Conservation (phyloP, 37 sponge, comb jelly and placozoan genomes). For the Oscarella lobularis region DNA sequence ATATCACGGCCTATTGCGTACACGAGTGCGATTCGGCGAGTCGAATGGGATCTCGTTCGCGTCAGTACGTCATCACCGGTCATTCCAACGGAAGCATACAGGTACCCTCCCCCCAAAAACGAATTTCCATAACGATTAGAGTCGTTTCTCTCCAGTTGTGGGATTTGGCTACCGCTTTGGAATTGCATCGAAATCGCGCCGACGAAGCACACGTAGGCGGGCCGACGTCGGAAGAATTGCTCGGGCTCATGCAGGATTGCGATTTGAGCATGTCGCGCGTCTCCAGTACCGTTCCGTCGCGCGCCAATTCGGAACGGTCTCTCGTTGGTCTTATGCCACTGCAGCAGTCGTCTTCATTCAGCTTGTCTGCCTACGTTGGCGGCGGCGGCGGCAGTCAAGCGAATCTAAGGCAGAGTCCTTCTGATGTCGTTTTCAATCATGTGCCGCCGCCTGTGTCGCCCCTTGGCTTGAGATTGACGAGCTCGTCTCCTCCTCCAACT, state of each 20-base stretch:
- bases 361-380: too few relatives aligned
- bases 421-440: too few relatives aligned
- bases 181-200: slow-evolving; percentile 33
- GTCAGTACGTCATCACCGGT: slow-evolving; percentile 87
- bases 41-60: slow-evolving; percentile 67
- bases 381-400: too few relatives aligned
- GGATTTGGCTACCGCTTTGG: slow-evolving; percentile 86
- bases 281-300: slow-evolving; percentile 62
- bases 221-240: slow-evolving; percentile 56
- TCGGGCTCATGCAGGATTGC: slow-evolving; percentile 72
- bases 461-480: too few relatives aligned
- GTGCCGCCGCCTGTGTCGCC: too few relatives aligned
- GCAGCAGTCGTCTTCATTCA: too few relatives aligned
- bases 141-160: too few relatives aligned
- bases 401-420: too few relatives aligned
- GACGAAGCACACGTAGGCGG: slow-evolving; percentile 27
- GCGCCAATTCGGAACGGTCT: slow-evolving; percentile 45
- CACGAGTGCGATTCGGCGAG: slow-evolving; percentile 91
- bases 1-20: slow-evolving; percentile 75
- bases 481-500: too few relatives aligned
- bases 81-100: slow-evolving; percentile 77
- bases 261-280: slow-evolving; percentile 58
- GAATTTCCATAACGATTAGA: too few relatives aligned
- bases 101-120: slow-evolving; percentile 14
- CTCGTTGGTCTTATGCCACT: not conserved